These are phyloP conservation scores for Agrotis exclamationis DNA, from an alignment of 2,888 invertebrate species.

Conservation along the genomic window DNA sequence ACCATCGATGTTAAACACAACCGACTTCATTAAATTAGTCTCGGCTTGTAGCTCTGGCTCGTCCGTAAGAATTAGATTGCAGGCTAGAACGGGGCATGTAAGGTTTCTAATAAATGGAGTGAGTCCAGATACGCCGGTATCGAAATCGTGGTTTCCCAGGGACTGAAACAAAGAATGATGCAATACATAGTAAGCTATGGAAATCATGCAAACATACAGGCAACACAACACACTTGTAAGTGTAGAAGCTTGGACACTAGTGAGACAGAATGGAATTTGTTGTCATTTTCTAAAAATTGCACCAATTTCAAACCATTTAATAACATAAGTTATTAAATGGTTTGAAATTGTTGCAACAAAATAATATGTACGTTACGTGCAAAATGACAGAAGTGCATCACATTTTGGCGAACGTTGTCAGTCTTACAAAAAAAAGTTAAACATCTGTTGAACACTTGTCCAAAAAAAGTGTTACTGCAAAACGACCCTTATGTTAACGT, in stretches of 20 bases:
- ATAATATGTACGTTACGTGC: too few relatives aligned
- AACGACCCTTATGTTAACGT: too few relatives aligned
- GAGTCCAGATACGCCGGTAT: conserved; percentile 94
- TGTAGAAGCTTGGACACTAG: neutral
- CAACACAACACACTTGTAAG: conserved; percentile 8
- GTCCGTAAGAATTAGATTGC: conserved; percentile 94
- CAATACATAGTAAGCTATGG: conserved; percentile 8
- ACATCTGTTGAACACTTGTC: too few relatives aligned
- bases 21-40: conserved; percentile 92
- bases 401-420: too few relatives aligned
- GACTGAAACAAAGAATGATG: conserved; percentile 91
- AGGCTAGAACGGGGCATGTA: conserved; percentile 94
- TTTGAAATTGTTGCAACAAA: conserved; percentile 1
- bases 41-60: conserved; percentile 91
- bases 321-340: conserved; percentile 5
- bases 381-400: neutral
- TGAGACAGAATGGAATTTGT: neutral
- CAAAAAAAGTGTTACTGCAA: too few relatives aligned
- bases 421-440: too few relatives aligned
- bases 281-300: neutral
- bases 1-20: conserved; percentile 92
- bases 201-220: conserved; percentile 29
- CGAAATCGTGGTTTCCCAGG: conserved; percentile 98
- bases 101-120: conserved; percentile 94
- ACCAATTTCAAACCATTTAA: too few relatives aligned